A percentile compares a stretch with the other conserved stretches of the same genome.
phyloP scores from a whole-genome alignment of 2,113 vertebrate genomes.

The Anguilla japonica region DNA sequence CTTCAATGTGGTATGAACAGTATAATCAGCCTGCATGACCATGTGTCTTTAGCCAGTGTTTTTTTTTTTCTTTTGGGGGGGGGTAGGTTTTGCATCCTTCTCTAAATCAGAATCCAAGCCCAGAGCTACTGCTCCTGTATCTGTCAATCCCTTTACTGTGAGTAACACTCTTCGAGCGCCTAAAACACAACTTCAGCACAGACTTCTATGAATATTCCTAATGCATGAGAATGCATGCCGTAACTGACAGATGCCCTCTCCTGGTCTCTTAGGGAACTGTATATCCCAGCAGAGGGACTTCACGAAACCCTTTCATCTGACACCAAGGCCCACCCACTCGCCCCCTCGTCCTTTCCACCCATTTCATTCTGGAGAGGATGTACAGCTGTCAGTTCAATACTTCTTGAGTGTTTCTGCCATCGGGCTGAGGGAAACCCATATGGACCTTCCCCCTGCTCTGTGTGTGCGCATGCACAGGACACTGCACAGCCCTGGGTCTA shows the following conservation, averaged over 20 bases:
- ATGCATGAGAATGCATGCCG: background rate
- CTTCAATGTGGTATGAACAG: background rate
- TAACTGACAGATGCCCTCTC: background rate
- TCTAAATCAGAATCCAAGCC: slow-evolving; percentile 59
- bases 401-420: slow-evolving; percentile 57
- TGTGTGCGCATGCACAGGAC: slow-evolving; percentile 24
- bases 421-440: slow-evolving; percentile 29
- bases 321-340: background rate
- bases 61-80: slow-evolving; percentile 2
- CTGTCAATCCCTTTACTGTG: slow-evolving; percentile 77
- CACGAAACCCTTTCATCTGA: slow-evolving; percentile 78
- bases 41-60: background rate
- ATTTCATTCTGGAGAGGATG: slow-evolving; percentile 45
- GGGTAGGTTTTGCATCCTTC: slow-evolving; percentile 68
- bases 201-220: background rate
- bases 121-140: slow-evolving; percentile 70
- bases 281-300: slow-evolving; percentile 72
- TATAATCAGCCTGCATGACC: background rate
- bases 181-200: background rate
- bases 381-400: slow-evolving; percentile 62
- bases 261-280: slow-evolving; percentile 64
- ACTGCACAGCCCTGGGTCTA: background rate
- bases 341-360: slow-evolving; percentile 3
- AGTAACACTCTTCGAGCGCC: slow-evolving; percentile 38
- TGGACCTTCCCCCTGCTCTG: slow-evolving; percentile 24